A percentile compares a stretch with the other conserved stretches of the same genome.
Conservation (phyloP, 2,797 vertebrate species). For the Pipistrellus pygmaeus region DNA sequence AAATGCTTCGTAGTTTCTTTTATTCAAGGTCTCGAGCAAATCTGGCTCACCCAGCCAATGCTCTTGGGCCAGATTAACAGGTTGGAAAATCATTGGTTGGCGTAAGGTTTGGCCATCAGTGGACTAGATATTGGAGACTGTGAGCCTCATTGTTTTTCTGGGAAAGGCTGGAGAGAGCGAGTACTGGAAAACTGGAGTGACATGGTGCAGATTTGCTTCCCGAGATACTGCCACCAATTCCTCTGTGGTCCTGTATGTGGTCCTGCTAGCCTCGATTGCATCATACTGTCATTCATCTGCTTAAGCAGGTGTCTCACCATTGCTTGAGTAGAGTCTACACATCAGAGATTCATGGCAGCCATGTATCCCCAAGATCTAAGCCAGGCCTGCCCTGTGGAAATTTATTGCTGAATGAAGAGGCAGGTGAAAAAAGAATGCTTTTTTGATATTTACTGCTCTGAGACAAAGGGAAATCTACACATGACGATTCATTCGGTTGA, state of each 20-base stretch:
- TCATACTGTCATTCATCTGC: not conserved
- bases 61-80: not conserved
- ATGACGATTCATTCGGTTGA: not conserved
- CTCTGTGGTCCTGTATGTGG: not conserved
- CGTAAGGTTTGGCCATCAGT: not conserved
- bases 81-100: not conserved
- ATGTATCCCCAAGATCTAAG: not conserved
- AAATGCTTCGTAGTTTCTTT: not conserved
- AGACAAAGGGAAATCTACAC: constrained; percentile 1
- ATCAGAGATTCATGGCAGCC: not conserved
- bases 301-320: not conserved
- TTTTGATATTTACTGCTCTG: not conserved
- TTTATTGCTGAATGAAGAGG: not conserved
- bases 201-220: not conserved
- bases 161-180: not conserved
- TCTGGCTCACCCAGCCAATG: not conserved
- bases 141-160: not conserved
- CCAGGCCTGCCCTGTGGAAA: not conserved
- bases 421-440: not conserved
- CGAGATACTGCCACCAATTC: not conserved
- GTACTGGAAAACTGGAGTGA: not conserved
- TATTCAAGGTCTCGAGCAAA: not conserved
- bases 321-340: not conserved
- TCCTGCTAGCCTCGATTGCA: not conserved
- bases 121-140: not conserved